Evolutionary conservation across 2,113 vertebrate genomes (phyloP).

Genomic region (Rhinoptilus africanus): DNA sequence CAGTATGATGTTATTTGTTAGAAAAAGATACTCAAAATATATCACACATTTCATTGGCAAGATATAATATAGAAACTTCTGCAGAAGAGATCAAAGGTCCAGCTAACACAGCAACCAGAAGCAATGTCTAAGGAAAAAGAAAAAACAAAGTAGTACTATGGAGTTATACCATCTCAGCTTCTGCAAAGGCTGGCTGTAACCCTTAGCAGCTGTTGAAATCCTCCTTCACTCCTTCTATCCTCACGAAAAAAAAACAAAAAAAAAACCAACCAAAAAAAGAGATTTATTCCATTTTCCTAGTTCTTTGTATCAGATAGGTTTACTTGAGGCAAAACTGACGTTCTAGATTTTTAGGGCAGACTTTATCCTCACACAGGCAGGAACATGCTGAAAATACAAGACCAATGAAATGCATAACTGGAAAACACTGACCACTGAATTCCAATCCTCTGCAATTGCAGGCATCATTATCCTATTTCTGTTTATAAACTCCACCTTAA

Average conservation of each 20-base stretch:
- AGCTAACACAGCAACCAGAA: not conserved
- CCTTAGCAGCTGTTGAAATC: not conserved
- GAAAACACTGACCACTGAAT: not conserved
- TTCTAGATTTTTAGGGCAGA: not conserved
- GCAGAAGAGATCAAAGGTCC: not conserved
- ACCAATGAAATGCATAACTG: not conserved
- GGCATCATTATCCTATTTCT: not conserved
- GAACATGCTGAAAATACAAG: not conserved
- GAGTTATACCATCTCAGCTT: not conserved
- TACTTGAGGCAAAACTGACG: not conserved
- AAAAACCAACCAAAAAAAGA: no score
- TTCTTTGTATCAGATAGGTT: not conserved
- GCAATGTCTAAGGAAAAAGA: not conserved
- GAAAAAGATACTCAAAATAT: not conserved
- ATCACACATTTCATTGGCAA: not conserved
- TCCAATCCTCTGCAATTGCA: not conserved
- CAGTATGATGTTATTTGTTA: not conserved
- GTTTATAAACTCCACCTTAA: conserved; percentile 40
- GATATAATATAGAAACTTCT: not conserved
- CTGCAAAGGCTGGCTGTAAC: not conserved
- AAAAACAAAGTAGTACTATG: not conserved
- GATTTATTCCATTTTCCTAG: not conserved
- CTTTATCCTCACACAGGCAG: not conserved
- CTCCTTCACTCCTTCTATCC: not conserved
- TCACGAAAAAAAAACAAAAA: no score